A percentile compares a stretch with the other conserved stretches of the same genome.
These are phyloP conservation scores for Acrocephalus kingi DNA, from an alignment of 2,113 vertebrate species.

Conservation along the genomic window DNA sequence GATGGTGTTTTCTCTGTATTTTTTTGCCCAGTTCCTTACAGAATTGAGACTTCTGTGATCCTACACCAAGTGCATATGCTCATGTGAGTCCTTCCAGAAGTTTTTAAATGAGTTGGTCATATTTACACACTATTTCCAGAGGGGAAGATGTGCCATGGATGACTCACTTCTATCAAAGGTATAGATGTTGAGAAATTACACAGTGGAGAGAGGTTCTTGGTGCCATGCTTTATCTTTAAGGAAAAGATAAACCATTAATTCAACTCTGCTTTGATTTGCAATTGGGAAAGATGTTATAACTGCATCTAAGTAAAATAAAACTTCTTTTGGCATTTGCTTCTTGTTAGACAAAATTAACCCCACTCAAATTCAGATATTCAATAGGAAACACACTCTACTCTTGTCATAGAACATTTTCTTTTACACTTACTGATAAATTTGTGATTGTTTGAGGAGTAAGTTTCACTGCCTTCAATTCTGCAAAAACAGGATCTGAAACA, in stretches of 20 bases:
- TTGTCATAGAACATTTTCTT: background rate
- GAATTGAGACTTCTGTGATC: background rate
- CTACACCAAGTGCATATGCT: background rate
- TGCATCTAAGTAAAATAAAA: background rate
- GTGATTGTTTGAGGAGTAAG: background rate
- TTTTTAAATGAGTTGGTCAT: background rate
- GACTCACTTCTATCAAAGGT: background rate
- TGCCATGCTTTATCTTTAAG: background rate
- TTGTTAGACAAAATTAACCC: background rate
- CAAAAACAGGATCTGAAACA: background rate
- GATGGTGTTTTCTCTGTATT: background rate
- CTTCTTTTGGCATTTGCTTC: background rate
- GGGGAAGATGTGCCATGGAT: background rate
- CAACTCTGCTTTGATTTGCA: background rate
- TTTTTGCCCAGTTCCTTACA: background rate
- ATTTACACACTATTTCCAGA: background rate
- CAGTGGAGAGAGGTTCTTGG: background rate
- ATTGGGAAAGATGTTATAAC: background rate
- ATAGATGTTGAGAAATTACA: background rate
- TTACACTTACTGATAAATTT: background rate
- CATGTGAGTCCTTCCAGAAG: background rate
- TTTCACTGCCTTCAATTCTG: background rate
- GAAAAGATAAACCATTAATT: background rate
- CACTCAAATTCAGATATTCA: background rate
- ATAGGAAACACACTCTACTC: background rate